These are phyloP conservation scores for Aleiodes leptofemur DNA, from an alignment of 2,888 invertebrate species.

Conservation along the genomic window DNA sequence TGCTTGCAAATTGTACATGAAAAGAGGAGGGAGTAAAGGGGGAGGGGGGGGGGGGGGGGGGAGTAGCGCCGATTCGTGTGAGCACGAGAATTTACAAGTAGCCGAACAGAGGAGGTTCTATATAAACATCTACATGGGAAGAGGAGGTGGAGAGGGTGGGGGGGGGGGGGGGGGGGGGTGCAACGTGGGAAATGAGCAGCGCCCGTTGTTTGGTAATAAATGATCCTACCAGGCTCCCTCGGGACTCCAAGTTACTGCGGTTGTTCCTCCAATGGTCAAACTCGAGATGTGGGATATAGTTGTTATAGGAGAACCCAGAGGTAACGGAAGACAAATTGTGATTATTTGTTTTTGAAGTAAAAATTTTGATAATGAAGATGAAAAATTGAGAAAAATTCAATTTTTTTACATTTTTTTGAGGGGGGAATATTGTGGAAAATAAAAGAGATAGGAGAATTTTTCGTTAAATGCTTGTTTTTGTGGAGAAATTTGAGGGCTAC, in stretches of 20 bases:
- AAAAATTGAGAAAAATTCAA: no score
- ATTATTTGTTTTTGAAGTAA: no score
- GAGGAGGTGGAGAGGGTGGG: conserved; percentile 1
- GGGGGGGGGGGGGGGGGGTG: neutral
- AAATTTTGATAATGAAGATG: no score
- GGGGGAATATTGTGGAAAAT: no score
- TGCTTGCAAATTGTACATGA: neutral
- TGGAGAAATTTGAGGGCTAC: no score
- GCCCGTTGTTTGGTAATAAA: conserved; percentile 51
- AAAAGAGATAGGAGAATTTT: no score
- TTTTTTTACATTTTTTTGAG: no score
- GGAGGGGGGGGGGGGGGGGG: neutral
- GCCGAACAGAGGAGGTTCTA: conserved; percentile 6
- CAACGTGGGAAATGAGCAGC: conserved; percentile 26
- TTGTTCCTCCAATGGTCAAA: conserved; percentile 49
- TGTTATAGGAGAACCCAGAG: conserved; percentile 15
- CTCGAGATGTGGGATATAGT: conserved; percentile 18
- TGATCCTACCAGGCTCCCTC: conserved; percentile 50
- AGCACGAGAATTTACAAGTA: conserved; percentile 50
- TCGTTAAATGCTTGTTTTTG: no score
- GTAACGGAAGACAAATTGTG: conserved; percentile 1
- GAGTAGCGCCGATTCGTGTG: conserved; percentile 27
- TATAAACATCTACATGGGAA: conserved; percentile 6
- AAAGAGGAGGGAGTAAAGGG: neutral
- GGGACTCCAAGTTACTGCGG: conserved; percentile 54